Conservation (phyloP, 2,888 invertebrate species). For the Leptogaster cylindrica region DNA sequence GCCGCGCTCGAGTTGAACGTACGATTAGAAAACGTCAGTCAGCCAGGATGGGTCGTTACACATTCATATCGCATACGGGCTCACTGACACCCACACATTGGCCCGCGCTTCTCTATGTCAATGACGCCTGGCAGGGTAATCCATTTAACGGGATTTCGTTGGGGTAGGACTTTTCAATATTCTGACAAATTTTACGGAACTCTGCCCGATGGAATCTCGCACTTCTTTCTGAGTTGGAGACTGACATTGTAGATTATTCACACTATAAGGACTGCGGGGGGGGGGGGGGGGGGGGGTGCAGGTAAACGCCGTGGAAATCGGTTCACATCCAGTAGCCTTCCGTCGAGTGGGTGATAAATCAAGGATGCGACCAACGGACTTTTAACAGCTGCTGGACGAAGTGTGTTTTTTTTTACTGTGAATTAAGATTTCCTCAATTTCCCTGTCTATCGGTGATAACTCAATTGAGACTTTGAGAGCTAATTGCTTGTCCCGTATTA, state of each 20-base stretch:
- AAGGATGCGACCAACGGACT: constrained; percentile 17
- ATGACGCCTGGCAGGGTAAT: constrained; percentile 25
- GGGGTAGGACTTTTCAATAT: constrained; percentile 38
- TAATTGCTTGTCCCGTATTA: too few species aligned
- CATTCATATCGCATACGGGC: not conserved
- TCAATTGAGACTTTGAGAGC: too few species aligned
- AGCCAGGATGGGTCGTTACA: not conserved
- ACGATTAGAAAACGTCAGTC: constrained; percentile 36
- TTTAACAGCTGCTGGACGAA: not conserved
- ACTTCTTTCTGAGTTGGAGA: not conserved
- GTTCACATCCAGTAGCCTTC: constrained; percentile 9
- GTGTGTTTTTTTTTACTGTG: not conserved
- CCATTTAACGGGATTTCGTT: constrained; percentile 33
- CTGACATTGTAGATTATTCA: constrained; percentile 15
- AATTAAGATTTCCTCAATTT: too few species aligned
- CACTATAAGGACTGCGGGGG: not conserved
- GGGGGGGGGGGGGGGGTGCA: not conserved
- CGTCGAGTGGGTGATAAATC: constrained; percentile 18
- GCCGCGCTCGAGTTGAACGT: constrained; percentile 15
- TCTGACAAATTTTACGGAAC: constrained; percentile 13
- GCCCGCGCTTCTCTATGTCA: not conserved
- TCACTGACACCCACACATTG: not conserved
- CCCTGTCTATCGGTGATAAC: too few species aligned
- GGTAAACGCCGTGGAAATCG: constrained; percentile 17
- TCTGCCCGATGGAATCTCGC: not conserved